A percentile compares a stretch with the other conserved stretches of the same genome.
These are phyloP conservation scores for Coregonus sp. DNA, from an alignment of 2,797 vertebrate species.

Conservation along the genomic window DNA sequence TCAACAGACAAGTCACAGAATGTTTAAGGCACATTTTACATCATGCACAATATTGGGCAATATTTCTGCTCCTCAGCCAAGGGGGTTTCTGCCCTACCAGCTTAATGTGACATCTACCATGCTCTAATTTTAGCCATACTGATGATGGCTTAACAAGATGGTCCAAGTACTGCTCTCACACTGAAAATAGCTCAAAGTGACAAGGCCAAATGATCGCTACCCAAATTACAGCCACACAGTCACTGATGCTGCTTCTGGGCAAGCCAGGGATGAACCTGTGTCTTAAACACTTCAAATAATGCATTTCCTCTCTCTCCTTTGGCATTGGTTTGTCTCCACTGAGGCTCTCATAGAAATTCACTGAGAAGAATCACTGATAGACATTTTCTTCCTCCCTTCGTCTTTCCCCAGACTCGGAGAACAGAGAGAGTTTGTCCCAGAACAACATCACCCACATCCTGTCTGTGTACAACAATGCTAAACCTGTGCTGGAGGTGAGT, in stretches of 20 bases:
- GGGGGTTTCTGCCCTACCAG: constrained; percentile 12
- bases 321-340: constrained; percentile 1
- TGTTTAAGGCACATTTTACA: not conserved
- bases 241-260: constrained; percentile 10
- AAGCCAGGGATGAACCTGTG: not conserved
- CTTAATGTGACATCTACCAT: too few species aligned
- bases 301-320: not conserved
- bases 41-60: not conserved
- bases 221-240: not conserved
- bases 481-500: constrained; percentile 82
- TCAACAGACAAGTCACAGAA: not conserved
- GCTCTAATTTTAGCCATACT: constrained; percentile 61
- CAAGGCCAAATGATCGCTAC: constrained; percentile 31
- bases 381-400: not conserved
- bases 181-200: constrained; percentile 64
- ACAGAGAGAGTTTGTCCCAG: constrained; percentile 74
- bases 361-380: not conserved
- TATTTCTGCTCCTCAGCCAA: not conserved
- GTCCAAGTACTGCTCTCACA: constrained; percentile 17
- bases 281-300: not conserved
- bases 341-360: constrained; percentile 7
- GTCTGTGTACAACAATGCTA: constrained; percentile 83
- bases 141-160: constrained; percentile 29
- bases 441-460: constrained; percentile 87
- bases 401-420: constrained; percentile 81